Evolutionary conservation across 2,113 vertebrate species (phyloP).

Genomic region (Siphamia tubifer): DNA sequence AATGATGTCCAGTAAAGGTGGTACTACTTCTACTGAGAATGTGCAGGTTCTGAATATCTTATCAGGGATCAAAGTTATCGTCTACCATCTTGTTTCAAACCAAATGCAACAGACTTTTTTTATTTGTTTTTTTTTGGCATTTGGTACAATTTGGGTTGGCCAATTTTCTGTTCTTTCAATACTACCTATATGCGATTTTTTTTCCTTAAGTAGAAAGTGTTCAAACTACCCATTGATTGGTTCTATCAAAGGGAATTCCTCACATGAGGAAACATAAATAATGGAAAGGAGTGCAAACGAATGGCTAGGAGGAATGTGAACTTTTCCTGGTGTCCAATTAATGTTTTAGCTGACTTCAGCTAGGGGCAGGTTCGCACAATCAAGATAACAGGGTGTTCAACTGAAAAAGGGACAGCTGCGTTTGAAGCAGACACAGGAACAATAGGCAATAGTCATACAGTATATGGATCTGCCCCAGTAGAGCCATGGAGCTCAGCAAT

Average conservation of each 20-base stretch:
- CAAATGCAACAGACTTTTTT: neutral
- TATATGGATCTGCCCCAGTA: slow-evolving; percentile 16
- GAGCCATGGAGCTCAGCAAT: slow-evolving; percentile 18
- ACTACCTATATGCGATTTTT: slow-evolving; percentile 29
- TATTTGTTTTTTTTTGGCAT: neutral
- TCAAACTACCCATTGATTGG: slow-evolving; percentile 65
- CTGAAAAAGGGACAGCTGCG: slow-evolving; percentile 35
- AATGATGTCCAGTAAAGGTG: neutral
- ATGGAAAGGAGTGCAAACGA: slow-evolving; percentile 68
- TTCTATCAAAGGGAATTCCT: slow-evolving; percentile 76
- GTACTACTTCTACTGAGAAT: slow-evolving; percentile 1
- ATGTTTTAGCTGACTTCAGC: slow-evolving; percentile 81
- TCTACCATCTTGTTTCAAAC: neutral
- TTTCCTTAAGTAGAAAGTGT: slow-evolving; percentile 47
- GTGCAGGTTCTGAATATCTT: neutral
- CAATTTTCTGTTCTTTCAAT: slow-evolving; percentile 31
- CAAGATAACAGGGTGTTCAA: slow-evolving; percentile 76
- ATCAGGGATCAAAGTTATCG: slow-evolving; percentile 15
- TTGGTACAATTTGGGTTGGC: slow-evolving; percentile 10
- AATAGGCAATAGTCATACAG: slow-evolving; percentile 26
- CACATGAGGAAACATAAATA: slow-evolving; percentile 73
- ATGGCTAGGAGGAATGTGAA: slow-evolving; percentile 69
- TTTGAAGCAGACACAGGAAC: slow-evolving; percentile 28
- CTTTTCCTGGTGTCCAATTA: slow-evolving; percentile 79
- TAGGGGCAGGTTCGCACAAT: slow-evolving; percentile 61